These are phyloP conservation scores for Drosophila ironensis DNA, from an alignment of 1,140 invertebrate species.

Conservation along the genomic window DNA sequence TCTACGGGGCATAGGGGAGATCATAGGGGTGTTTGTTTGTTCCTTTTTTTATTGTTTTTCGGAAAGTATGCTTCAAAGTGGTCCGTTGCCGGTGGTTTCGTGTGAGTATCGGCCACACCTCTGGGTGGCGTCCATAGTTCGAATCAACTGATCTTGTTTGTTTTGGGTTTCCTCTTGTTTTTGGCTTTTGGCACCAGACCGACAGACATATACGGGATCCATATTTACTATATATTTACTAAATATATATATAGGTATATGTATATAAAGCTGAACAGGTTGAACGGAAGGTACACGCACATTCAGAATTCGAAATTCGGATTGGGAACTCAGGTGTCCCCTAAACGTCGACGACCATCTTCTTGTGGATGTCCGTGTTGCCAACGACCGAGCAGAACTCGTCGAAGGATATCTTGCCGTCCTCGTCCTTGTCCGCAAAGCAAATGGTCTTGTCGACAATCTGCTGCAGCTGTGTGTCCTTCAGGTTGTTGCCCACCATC, in stretches of 20 bases:
- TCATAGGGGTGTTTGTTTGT: too few species aligned
- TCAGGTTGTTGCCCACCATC: constrained; percentile 99
- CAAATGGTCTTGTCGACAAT: constrained; percentile 98
- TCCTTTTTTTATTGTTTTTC: too few species aligned
- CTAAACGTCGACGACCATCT: constrained; percentile 99
- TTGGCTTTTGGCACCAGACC: constrained; percentile 29
- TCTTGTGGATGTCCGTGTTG: constrained; percentile 99
- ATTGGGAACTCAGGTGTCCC: background rate
- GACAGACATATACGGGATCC: constrained; percentile 25
- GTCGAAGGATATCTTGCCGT: constrained; percentile 97
- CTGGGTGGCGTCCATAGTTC: constrained; percentile 36
- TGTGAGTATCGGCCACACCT: constrained; percentile 46
- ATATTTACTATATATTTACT: too few species aligned
- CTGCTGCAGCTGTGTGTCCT: constrained; percentile 97
- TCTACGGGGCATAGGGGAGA: background rate
- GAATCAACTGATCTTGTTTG: constrained; percentile 5
- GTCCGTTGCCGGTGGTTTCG: constrained; percentile 56
- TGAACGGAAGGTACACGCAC: constrained; percentile 30
- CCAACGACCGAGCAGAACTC: constrained; percentile 97
- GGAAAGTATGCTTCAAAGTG: constrained; percentile 18
- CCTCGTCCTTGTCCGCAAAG: constrained; percentile 97
- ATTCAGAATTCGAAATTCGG: background rate
- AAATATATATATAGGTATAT: background rate
- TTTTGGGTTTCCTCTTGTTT: background rate
- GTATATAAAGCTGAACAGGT: constrained; percentile 38